A percentile compares a stretch with the other conserved stretches of the same genome.
Conservation (phyloP, 92 coral and sea anemone species). For the Heteractis magnifica region DNA sequence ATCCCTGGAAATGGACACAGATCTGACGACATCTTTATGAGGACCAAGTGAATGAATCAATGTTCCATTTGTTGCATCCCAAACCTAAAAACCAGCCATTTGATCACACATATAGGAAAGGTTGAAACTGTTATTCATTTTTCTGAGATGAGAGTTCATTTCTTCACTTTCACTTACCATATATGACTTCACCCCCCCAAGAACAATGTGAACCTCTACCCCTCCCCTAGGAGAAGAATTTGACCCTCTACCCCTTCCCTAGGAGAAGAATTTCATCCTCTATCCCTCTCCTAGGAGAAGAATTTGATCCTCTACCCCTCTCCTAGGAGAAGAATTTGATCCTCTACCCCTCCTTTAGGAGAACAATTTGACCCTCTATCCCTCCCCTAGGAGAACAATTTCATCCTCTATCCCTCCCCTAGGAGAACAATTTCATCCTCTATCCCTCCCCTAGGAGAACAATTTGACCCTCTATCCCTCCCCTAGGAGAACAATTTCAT, state of each 20-base stretch:
- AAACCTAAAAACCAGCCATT: constrained; percentile 50
- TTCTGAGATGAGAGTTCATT: too few relatives aligned
- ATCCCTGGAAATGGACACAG: constrained; percentile 81
- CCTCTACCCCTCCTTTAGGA: background rate
- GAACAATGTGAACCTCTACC: background rate
- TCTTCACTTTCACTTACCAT: too few relatives aligned
- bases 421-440: background rate
- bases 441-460: too few relatives aligned
- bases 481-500: background rate
- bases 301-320: background rate
- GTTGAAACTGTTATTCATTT: too few relatives aligned
- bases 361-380: background rate
- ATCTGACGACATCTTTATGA: constrained; percentile 83
- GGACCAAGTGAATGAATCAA: constrained; percentile 72
- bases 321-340: background rate
- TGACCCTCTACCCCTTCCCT: background rate
- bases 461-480: background rate
- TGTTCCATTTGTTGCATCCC: constrained; percentile 80
- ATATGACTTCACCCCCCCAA: background rate
- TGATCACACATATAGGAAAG: background rate
- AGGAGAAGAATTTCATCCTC: background rate
- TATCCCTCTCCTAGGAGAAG: background rate
- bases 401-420: background rate
- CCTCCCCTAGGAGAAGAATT: background rate
- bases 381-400: too few relatives aligned